These are phyloP conservation scores for Neosilurus hyrtlii DNA, from an alignment of 2,797 vertebrate species.

Conservation along the genomic window DNA sequence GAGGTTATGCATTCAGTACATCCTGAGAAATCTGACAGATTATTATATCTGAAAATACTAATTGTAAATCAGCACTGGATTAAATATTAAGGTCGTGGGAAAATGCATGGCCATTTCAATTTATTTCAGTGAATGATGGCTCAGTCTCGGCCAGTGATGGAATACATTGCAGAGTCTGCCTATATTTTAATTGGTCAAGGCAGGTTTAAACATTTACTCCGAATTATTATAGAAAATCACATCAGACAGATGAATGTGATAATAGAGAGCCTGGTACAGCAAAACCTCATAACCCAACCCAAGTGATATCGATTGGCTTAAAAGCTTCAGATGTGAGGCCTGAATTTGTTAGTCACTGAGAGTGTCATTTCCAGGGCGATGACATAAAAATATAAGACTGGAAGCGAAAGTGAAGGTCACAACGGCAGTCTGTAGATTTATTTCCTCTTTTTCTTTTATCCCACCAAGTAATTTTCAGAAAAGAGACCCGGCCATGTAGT, in stretches of 20 bases:
- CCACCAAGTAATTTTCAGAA: background rate
- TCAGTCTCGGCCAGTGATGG: too few species aligned
- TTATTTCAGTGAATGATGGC: background rate
- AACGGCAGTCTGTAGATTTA: background rate
- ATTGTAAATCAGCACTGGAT: background rate
- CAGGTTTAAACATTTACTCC: background rate
- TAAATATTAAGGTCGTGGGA: background rate
- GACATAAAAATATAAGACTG: background rate
- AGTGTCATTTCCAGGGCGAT: background rate
- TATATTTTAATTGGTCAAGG: background rate
- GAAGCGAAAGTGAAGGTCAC: background rate
- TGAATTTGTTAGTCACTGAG: background rate
- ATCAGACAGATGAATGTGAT: background rate
- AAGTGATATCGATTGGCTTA: conserved; percentile 10
- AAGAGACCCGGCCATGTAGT: background rate
- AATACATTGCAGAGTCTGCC: background rate
- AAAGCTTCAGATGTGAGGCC: background rate
- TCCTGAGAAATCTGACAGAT: background rate
- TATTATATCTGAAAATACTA: background rate
- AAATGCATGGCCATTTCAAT: background rate
- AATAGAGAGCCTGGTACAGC: background rate
- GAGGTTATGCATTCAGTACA: background rate
- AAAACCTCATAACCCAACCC: background rate
- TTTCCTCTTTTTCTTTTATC: background rate
- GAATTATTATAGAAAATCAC: conserved; percentile 11